phyloP scores from a whole-genome alignment of 1,140 invertebrate genomes.

The roundworm (Caenorhabditis elegans) region DNA sequence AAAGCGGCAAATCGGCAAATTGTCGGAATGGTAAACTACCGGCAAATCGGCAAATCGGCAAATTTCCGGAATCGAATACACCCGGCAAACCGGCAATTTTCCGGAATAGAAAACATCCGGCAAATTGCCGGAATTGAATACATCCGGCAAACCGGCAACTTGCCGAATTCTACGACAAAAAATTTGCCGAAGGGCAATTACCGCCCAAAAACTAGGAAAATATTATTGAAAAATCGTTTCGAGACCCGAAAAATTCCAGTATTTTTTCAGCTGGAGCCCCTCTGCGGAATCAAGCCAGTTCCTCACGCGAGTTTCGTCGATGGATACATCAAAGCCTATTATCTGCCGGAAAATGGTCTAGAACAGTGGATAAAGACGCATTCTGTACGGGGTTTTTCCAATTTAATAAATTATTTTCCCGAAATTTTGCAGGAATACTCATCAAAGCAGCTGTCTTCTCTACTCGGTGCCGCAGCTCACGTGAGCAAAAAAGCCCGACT shows the following conservation, averaged over 20 bases:
- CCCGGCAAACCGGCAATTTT: too few species aligned
- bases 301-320: slow-evolving; percentile 88
- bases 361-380: slow-evolving; percentile 86
- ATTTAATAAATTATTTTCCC: slow-evolving; percentile 40
- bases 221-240: slow-evolving; percentile 75
- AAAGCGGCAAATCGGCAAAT: too few species aligned
- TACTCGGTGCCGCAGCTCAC: slow-evolving; percentile 83
- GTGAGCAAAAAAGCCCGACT: slow-evolving; percentile 78
- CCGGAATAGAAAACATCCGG: too few species aligned
- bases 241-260: slow-evolving; percentile 53
- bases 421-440: slow-evolving; percentile 77
- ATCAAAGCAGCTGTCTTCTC: slow-evolving; percentile 78
- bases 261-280: slow-evolving; percentile 16
- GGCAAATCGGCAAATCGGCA: too few species aligned
- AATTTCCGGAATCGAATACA: too few species aligned
- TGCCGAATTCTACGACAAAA: too few species aligned
- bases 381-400: too few species aligned
- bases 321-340: slow-evolving; percentile 92
- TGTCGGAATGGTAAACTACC: too few species aligned
- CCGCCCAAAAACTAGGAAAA: too few species aligned
- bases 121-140: too few species aligned
- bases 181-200: too few species aligned
- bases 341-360: slow-evolving; percentile 82
- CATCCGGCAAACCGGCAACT: too few species aligned
- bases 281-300: slow-evolving; percentile 72